Conservation (phyloP, 92 coral and sea anemone genomes). For the Palythoa grandis region DNA sequence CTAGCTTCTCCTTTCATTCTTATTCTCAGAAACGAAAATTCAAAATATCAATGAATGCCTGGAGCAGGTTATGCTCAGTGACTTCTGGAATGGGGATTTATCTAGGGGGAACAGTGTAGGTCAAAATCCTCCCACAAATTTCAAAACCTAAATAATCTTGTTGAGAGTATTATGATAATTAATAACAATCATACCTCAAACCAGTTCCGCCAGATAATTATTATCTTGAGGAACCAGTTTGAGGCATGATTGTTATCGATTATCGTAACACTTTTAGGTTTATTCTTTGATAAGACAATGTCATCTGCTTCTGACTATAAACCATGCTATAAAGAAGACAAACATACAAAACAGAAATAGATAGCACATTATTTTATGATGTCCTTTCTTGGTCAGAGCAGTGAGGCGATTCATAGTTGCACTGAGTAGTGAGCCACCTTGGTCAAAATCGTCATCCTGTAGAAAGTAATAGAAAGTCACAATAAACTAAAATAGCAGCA, state of each 20-base stretch:
- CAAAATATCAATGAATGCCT: too few relatives aligned
- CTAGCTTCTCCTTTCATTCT: too few relatives aligned
- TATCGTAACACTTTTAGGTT: neutral
- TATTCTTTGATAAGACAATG: neutral
- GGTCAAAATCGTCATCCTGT: conserved; percentile 96
- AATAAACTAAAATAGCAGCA: neutral
- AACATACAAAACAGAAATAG: conserved; percentile 83
- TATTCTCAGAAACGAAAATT: too few relatives aligned
- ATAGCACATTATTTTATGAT: conserved; percentile 95
- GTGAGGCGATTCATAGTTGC: conserved; percentile 90
- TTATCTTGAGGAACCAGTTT: too few relatives aligned
- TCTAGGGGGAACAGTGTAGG: too few relatives aligned
- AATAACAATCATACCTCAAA: neutral
- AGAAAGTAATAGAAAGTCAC: neutral
- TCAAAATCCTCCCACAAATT: too few relatives aligned
- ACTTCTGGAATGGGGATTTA: too few relatives aligned
- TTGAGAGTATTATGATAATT: too few relatives aligned
- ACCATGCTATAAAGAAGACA: conserved; percentile 94
- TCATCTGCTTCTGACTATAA: conserved; percentile 77
- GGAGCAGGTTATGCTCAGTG: too few relatives aligned
- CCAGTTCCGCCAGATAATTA: neutral
- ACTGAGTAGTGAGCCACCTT: conserved; percentile 83
- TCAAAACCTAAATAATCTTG: too few relatives aligned
- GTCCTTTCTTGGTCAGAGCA: conserved; percentile 95
- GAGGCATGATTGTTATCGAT: neutral